phyloP scores from a whole-genome alignment of 2,797 vertebrate species.

The Selene dorsalis region DNA sequence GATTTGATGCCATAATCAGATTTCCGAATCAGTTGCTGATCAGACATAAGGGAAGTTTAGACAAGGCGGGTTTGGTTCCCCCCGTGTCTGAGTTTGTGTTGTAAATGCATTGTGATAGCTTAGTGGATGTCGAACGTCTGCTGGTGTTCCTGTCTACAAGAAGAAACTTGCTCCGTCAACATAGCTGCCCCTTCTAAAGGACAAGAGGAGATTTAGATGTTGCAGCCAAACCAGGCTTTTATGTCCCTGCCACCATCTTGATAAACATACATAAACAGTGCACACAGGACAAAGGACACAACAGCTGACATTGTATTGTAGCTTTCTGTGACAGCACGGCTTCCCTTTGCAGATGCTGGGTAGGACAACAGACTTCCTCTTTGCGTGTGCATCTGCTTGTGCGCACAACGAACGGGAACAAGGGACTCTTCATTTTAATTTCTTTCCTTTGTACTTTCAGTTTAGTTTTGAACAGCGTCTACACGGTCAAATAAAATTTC shows the following conservation, averaged over 20 bases:
- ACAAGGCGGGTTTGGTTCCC: slow-evolving; percentile 55
- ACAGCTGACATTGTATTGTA: slow-evolving; percentile 59
- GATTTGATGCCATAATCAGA: slow-evolving; percentile 61
- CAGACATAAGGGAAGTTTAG: slow-evolving; percentile 73
- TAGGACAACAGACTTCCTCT: slow-evolving; percentile 65
- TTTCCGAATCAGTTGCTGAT: slow-evolving; percentile 62
- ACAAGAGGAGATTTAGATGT: slow-evolving; percentile 60
- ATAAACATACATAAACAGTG: slow-evolving; percentile 71
- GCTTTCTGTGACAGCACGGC: slow-evolving; percentile 54
- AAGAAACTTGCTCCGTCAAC: slow-evolving; percentile 73
- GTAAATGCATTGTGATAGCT: slow-evolving; percentile 52
- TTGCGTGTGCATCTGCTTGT: slow-evolving; percentile 27
- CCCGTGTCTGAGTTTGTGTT: slow-evolving; percentile 44
- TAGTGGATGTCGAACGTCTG: slow-evolving; percentile 63
- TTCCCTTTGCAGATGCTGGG: slow-evolving; percentile 40
- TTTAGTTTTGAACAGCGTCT: not conserved
- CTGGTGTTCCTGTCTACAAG: slow-evolving; percentile 70
- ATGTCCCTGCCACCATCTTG: slow-evolving; percentile 73
- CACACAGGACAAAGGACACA: slow-evolving; percentile 64
- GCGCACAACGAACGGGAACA: slow-evolving; percentile 31
- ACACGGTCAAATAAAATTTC: not conserved
- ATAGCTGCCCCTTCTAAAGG: slow-evolving; percentile 51
- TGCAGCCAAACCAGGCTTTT: slow-evolving; percentile 58
- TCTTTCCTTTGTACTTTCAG: slow-evolving; percentile 4
- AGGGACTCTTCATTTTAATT: slow-evolving; percentile 28